phyloP scores from a whole-genome alignment of 2,113 vertebrate species.

The Corythornis vintsioides region DNA sequence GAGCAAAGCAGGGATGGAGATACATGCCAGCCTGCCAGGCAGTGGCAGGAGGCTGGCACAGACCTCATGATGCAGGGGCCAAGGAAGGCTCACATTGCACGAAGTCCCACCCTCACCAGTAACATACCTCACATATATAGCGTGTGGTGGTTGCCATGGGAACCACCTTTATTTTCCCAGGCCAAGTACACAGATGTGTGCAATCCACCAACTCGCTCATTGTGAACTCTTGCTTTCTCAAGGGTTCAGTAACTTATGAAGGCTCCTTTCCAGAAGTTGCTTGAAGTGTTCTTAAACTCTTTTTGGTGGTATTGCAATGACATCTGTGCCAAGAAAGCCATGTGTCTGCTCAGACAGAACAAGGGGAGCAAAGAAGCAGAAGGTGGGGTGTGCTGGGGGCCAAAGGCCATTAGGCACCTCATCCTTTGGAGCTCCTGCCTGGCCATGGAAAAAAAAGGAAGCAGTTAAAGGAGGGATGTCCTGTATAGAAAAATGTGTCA shows the following conservation, averaged over 20 bases:
- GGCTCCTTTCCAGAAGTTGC: conserved; percentile 37
- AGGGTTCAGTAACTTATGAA: conserved; percentile 55
- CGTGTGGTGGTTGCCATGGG: conserved; percentile 67
- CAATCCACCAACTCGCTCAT: conserved; percentile 60
- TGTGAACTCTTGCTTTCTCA: conserved; percentile 65
- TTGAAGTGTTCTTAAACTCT: conserved; percentile 33
- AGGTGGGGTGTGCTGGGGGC: neutral
- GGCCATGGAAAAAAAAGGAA: neutral
- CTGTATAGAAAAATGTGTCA: neutral
- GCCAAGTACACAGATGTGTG: conserved; percentile 56
- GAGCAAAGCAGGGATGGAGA: neutral
- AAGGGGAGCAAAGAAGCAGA: neutral
- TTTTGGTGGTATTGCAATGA: neutral
- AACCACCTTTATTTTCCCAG: conserved; percentile 72
- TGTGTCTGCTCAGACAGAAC: neutral
- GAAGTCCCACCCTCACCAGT: conserved; percentile 8
- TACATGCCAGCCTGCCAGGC: fast-evolving
- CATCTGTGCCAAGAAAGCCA: conserved; percentile 7
- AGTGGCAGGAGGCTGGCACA: neutral
- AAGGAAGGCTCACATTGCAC: fast-evolving
- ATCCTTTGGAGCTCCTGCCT: neutral
- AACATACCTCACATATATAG: conserved; percentile 26
- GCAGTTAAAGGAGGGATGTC: neutral
- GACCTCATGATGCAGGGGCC: fast-evolving
- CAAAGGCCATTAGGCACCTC: neutral